phyloP scores from a whole-genome alignment of 2,888 invertebrate species.

The Nomada goodeniana region DNA sequence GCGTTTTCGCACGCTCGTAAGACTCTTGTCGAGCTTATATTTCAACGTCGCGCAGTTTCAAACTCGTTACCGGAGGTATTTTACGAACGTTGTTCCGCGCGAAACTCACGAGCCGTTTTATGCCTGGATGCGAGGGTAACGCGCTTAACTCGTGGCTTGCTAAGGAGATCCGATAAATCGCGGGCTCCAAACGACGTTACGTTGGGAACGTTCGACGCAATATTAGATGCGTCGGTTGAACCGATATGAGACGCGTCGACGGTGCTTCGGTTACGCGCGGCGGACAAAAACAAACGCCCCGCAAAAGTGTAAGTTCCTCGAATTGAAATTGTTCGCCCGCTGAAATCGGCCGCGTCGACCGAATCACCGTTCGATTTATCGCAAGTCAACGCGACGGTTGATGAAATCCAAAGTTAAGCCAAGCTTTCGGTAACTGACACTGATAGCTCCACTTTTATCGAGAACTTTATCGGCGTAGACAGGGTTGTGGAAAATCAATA shows the following conservation, averaged over 20 bases:
- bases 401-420: conserved; percentile 23
- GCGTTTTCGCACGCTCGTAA: not conserved
- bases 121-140: not conserved
- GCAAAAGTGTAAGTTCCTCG: too few species aligned
- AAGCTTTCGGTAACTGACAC: conserved; percentile 6
- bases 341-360: not conserved
- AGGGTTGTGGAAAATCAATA: conserved; percentile 60
- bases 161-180: not conserved
- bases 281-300: too few species aligned
- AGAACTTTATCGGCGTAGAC: conserved; percentile 51
- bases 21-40: conserved; percentile 27
- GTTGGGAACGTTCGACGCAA: not conserved
- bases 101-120: conserved; percentile 7
- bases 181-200: not conserved
- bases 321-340: not conserved
- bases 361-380: too few species aligned
- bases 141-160: not conserved
- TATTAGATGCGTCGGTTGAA: too few species aligned
- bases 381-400: not conserved
- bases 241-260: too few species aligned
- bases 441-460: conserved; percentile 15
- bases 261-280: too few species aligned
- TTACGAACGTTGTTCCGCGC: conserved; percentile 17
- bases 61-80: conserved; percentile 16
- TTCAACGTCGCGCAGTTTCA: conserved; percentile 24